phyloP scores from a whole-genome alignment of 2,113 vertebrate species.

The Tretioscincus oriximinensis region DNA sequence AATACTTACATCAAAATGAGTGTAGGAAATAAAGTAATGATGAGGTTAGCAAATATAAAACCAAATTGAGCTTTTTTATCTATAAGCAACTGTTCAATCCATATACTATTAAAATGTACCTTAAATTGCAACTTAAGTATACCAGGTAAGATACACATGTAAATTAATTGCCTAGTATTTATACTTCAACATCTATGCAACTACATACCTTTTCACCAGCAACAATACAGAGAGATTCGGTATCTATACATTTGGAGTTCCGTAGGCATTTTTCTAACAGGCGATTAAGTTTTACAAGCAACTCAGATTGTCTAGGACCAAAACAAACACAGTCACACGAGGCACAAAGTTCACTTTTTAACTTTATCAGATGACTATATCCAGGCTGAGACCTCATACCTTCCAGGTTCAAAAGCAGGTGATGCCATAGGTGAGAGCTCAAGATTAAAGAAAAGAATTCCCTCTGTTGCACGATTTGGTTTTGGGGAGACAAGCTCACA shows the following conservation, averaged over 20 bases:
- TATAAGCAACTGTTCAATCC: not conserved
- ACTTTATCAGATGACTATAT: not conserved
- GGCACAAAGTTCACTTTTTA: not conserved
- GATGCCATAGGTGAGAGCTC: slow-evolving; percentile 95
- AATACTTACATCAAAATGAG: not conserved
- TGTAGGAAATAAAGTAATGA: not conserved
- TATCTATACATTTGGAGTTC: slow-evolving; percentile 95
- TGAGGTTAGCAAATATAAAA: no score
- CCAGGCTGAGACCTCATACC: slow-evolving; percentile 70
- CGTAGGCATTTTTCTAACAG: slow-evolving; percentile 91
- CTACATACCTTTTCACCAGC: slow-evolving; percentile 91
- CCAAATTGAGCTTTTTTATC: not conserved
- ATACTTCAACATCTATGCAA: not conserved
- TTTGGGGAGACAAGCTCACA: slow-evolving; percentile 94
- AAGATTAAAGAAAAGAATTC: slow-evolving; percentile 92
- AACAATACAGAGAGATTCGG: slow-evolving; percentile 93
- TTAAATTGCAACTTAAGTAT: not conserved
- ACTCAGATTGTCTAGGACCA: slow-evolving; percentile 84
- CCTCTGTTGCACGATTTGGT: slow-evolving; percentile 89
- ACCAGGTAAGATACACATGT: accelerated
- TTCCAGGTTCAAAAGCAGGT: slow-evolving; percentile 90
- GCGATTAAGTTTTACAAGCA: slow-evolving; percentile 90
- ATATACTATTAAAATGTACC: no score
- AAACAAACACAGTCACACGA: not conserved
- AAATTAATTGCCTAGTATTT: not conserved